Conservation (phyloP, 2,113 vertebrate genomes). For the Pseudorasbora parva region DNA sequence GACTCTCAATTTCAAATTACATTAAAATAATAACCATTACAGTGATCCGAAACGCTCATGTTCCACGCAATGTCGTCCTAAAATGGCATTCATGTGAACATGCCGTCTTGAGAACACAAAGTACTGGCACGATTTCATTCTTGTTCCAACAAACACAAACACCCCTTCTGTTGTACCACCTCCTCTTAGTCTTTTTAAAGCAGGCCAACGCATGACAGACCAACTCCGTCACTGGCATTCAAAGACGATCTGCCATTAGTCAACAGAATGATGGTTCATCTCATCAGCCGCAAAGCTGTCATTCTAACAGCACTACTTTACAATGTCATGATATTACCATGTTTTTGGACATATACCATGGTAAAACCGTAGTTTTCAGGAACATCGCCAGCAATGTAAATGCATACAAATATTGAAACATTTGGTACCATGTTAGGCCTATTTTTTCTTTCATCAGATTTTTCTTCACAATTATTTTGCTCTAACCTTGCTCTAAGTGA, state of each 20-base stretch:
- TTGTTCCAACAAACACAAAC: constrained; percentile 21
- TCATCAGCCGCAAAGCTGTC: background rate
- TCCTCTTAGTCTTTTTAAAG: constrained; percentile 13
- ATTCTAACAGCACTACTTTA: background rate
- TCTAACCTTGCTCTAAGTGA: background rate
- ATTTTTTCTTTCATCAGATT: background rate
- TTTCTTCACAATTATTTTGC: background rate
- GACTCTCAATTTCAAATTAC: background rate
- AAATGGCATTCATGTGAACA: constrained; percentile 15
- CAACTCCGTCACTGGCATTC: constrained; percentile 9
- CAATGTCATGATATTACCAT: background rate
- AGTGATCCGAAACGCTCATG: background rate
- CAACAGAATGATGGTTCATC: background rate
- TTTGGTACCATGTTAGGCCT: background rate
- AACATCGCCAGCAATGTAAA: background rate
- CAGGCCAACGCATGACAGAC: constrained; percentile 3
- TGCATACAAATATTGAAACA: background rate
- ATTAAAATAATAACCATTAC: constrained; percentile 4
- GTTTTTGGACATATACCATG: background rate
- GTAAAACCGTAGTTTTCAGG: background rate
- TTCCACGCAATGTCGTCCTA: background rate
- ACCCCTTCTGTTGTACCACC: constrained; percentile 38
- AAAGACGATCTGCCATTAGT: constrained; percentile 15
- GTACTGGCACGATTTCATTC: constrained; percentile 10
- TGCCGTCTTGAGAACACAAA: constrained; percentile 19